Evolutionary conservation across 1,140 invertebrate genomes (phyloP).

Genomic region (Euglossa dilemma): DNA sequence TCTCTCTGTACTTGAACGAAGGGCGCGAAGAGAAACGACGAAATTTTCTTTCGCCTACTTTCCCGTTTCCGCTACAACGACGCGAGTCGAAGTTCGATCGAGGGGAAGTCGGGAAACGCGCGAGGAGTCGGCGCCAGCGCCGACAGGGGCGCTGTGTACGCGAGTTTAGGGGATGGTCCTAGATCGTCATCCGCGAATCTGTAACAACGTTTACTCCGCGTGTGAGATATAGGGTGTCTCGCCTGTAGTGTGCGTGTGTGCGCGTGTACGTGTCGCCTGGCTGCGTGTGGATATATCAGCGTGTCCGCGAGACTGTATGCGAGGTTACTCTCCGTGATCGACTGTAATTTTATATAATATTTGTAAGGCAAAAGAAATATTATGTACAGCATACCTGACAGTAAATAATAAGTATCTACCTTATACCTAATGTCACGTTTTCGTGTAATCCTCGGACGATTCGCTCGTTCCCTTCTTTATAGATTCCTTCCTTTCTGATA

Average conservation of each 20-base stretch:
- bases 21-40: neutral
- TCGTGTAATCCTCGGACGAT: neutral
- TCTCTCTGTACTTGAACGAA: neutral
- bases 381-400: slow-evolving; percentile 82
- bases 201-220: slow-evolving; percentile 57
- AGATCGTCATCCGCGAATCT: slow-evolving; percentile 56
- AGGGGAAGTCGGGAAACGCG: neutral
- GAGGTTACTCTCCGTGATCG: slow-evolving; percentile 77
- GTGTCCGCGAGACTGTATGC: slow-evolving; percentile 61
- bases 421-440: slow-evolving; percentile 66
- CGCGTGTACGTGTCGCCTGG: slow-evolving; percentile 54
- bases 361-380: slow-evolving; percentile 81
- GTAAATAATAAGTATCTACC: slow-evolving; percentile 81
- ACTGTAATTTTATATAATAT: slow-evolving; percentile 83
- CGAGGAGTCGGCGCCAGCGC: too few relatives aligned
- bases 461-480: neutral
- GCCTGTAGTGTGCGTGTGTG: slow-evolving; percentile 40
- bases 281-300: slow-evolving; percentile 53
- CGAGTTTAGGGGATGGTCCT: slow-evolving; percentile 15
- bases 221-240: slow-evolving; percentile 27
- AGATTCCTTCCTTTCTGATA: too few relatives aligned
- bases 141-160: neutral
- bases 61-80: neutral
- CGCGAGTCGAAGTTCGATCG: neutral
- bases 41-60: neutral